Conservation (phyloP, 1,140 invertebrate species). For the Heliconius eleuchia region DNA sequence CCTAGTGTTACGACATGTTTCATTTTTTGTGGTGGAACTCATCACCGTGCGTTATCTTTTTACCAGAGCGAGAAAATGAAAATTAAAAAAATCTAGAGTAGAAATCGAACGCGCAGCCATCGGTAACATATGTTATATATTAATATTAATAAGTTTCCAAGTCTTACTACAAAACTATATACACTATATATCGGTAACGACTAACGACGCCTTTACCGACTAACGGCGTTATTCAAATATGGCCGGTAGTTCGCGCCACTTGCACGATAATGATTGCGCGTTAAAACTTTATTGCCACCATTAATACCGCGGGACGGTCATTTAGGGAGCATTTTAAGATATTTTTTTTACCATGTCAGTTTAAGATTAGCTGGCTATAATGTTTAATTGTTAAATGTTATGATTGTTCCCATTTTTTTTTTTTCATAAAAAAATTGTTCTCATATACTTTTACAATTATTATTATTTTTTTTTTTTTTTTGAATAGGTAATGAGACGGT, state of each 20-base stretch:
- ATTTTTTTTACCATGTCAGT: slow-evolving; percentile 23
- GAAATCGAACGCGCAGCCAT: too few relatives aligned
- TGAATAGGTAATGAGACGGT: too few relatives aligned
- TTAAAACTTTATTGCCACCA: slow-evolving; percentile 40
- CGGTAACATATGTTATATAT: too few relatives aligned
- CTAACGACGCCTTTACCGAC: slow-evolving; percentile 12
- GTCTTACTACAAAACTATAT: not conserved
- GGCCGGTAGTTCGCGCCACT: slow-evolving; percentile 43
- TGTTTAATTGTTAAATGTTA: not conserved
- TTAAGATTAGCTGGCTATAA: slow-evolving; percentile 24
- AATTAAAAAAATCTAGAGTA: too few relatives aligned
- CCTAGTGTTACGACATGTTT: too few relatives aligned
- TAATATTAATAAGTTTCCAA: not conserved
- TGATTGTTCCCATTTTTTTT: too few relatives aligned
- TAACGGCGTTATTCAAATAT: slow-evolving; percentile 22
- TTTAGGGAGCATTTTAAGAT: slow-evolving; percentile 5
- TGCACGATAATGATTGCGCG: slow-evolving; percentile 36
- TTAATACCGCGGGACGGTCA: slow-evolving; percentile 32
- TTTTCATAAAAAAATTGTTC: not conserved
- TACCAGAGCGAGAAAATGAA: too few relatives aligned
- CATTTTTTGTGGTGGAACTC: too few relatives aligned
- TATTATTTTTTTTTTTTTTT: too few relatives aligned
- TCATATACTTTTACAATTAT: too few relatives aligned
- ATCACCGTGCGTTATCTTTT: too few relatives aligned
- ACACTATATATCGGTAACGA: not conserved